These are phyloP conservation scores for Prunella strophiata DNA, from an alignment of 2,797 vertebrate species.

Conservation along the genomic window DNA sequence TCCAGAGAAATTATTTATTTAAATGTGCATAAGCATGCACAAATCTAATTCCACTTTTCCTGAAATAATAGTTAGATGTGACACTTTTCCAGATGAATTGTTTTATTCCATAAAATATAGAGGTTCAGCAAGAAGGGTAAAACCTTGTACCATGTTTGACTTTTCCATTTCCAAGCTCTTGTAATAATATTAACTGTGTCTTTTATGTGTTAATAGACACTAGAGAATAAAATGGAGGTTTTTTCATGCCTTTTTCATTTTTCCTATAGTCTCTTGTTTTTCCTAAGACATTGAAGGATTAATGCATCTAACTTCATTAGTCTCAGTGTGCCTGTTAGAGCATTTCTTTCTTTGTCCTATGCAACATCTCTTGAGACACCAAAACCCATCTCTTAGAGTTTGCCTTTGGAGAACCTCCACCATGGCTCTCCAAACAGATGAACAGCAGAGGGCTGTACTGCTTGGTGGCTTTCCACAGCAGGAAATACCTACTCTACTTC, in stretches of 20 bases:
- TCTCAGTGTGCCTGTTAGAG: not conserved
- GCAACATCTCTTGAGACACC: not conserved
- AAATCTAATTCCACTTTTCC: not conserved
- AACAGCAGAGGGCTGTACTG: not conserved
- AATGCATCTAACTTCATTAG: not conserved
- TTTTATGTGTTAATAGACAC: not conserved
- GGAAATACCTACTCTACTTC: not conserved
- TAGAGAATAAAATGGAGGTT: not conserved
- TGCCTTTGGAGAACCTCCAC: not conserved
- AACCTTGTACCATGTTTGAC: not conserved
- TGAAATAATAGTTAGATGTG: not conserved
- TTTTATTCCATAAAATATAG: not conserved
- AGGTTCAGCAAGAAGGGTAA: accelerated
- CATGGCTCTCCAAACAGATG: not conserved
- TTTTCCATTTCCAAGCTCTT: not conserved
- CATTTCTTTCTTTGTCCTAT: not conserved
- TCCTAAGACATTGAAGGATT: not conserved
- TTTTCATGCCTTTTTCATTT: not conserved
- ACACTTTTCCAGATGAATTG: not conserved
- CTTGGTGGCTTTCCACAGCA: not conserved
- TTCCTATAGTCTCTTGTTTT: not conserved
- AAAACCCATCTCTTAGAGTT: not conserved
- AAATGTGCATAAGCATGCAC: accelerated
- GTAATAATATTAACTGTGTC: not conserved
- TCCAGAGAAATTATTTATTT: not conserved